These are phyloP conservation scores for Lycophotia porphyrea DNA, from an alignment of 2,888 invertebrate species.

Conservation along the genomic window DNA sequence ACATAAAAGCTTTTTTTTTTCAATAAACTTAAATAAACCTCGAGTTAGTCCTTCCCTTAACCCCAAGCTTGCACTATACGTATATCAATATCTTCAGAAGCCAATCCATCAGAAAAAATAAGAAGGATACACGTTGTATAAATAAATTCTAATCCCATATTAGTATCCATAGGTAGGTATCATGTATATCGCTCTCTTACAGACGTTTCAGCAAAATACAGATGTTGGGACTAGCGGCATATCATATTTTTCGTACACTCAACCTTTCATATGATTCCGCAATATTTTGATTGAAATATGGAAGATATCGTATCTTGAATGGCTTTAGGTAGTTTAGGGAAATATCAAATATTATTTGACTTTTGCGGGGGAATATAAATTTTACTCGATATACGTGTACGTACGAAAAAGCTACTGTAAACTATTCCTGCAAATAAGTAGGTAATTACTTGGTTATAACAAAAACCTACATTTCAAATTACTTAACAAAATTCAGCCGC, in stretches of 20 bases:
- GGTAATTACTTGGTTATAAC: not conserved
- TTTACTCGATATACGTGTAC: not conserved
- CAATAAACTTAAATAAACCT: not conserved
- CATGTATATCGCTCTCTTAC: slow-evolving; percentile 27
- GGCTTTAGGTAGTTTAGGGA: slow-evolving; percentile 24
- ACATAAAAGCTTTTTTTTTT: slow-evolving; percentile 10
- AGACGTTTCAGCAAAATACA: slow-evolving; percentile 35
- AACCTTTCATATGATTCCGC: slow-evolving; percentile 45
- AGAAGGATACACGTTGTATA: slow-evolving; percentile 30
- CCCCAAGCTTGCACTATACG: not conserved
- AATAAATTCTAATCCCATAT: slow-evolving; percentile 54
- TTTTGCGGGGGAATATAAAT: slow-evolving; percentile 6
- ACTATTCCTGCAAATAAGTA: not conserved
- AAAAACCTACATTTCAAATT: not conserved
- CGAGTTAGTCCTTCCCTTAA: not conserved
- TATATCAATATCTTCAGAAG: slow-evolving; percentile 15
- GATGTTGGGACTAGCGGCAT: slow-evolving; percentile 26
- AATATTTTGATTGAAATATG: slow-evolving; percentile 66
- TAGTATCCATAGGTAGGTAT: slow-evolving; percentile 18
- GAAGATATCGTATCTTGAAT: slow-evolving; percentile 39
- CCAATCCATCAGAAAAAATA: slow-evolving; percentile 44
- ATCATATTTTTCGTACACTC: slow-evolving; percentile 49
- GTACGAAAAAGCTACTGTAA: not conserved
- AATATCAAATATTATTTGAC: slow-evolving; percentile 33
- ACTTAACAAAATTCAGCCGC: slow-evolving; percentile 12